phyloP scores from a whole-genome alignment of 1,140 invertebrate genomes.

The Drosophila tsacasi region DNA sequence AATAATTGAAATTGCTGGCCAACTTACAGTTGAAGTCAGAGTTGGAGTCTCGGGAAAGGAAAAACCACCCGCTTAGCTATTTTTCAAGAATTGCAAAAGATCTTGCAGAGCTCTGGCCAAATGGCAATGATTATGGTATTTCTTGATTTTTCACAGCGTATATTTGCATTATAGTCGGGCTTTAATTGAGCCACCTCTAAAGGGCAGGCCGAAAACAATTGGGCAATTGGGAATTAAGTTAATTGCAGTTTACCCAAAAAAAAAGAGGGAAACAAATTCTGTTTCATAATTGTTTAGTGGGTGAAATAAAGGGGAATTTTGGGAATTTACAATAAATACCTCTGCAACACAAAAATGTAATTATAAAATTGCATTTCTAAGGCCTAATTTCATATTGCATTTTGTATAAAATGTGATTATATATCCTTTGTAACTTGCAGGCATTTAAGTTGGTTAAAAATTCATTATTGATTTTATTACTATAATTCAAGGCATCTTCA shows the following conservation, averaged over 20 bases:
- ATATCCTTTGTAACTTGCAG: not conserved
- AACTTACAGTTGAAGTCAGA: constrained; percentile 21
- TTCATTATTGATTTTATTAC: not conserved
- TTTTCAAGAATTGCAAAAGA: constrained; percentile 51
- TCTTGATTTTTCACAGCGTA: constrained; percentile 40
- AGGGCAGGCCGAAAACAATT: constrained; percentile 47
- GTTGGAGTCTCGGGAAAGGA: constrained; percentile 14
- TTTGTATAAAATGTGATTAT: not conserved
- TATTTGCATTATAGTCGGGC: constrained; percentile 44
- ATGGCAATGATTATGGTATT: constrained; percentile 52
- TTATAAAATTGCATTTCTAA: not conserved
- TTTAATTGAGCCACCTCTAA: constrained; percentile 39
- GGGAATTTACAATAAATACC: not conserved
- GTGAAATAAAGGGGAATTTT: not conserved
- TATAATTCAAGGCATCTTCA: not conserved
- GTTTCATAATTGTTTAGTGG: not conserved
- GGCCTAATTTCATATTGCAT: not conserved
- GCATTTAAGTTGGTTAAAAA: not conserved
- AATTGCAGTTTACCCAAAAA: constrained; percentile 10
- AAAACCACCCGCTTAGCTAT: constrained; percentile 19
- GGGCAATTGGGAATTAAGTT: constrained; percentile 26
- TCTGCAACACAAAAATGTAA: not conserved
- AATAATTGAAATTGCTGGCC: constrained; percentile 65
- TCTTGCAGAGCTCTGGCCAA: constrained; percentile 18
- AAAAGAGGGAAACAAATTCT: constrained; percentile 23